phyloP scores from a whole-genome alignment of 2,113 vertebrate genomes.

The Antigone vipio region DNA sequence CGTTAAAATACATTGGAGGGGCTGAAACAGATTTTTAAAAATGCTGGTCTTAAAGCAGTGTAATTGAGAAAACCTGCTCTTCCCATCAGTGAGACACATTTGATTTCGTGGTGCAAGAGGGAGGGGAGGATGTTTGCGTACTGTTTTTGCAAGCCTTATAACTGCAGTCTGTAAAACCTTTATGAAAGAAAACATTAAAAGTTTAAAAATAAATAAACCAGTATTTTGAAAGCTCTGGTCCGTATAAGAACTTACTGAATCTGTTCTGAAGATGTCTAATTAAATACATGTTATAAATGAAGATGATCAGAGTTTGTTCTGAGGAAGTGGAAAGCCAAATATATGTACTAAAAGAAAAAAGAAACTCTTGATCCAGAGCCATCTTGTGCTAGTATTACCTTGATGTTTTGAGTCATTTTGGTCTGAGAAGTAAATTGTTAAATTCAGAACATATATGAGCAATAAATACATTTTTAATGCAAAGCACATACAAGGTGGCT shows the following conservation, averaged over 20 bases:
- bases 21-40: not conserved
- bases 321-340: not conserved
- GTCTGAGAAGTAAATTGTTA: not conserved
- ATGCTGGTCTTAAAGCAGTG: accelerated
- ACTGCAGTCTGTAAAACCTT: not conserved
- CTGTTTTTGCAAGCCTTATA: not conserved
- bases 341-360: not conserved
- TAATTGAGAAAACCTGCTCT: not conserved
- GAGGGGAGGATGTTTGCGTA: not conserved
- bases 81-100: not conserved
- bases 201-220: not conserved
- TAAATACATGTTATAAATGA: not conserved
- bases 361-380: not conserved
- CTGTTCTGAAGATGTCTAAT: not conserved
- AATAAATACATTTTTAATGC: not conserved
- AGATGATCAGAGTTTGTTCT: not conserved
- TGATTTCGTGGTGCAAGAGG: not conserved
- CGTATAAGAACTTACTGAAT: not conserved
- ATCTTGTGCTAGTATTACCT: not conserved
- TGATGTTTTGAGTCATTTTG: not conserved
- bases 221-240: not conserved
- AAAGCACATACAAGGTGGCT: not conserved
- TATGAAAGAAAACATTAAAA: not conserved
- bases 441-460: not conserved
- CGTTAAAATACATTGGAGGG: not conserved